phyloP scores from a whole-genome alignment of 2,113 vertebrate genomes.

The Bos javanicus region DNA sequence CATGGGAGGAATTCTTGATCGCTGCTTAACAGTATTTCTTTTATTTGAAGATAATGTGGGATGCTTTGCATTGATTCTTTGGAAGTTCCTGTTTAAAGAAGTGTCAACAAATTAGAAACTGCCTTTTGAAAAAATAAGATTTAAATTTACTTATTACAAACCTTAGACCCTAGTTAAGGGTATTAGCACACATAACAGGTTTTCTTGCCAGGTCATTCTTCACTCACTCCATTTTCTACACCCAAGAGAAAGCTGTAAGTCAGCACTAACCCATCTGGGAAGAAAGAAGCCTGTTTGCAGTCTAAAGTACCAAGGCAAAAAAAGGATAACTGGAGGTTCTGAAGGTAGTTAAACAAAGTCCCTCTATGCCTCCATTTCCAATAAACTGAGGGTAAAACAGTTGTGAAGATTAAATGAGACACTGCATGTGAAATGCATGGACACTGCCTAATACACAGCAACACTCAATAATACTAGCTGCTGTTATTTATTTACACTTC shows the following conservation, averaged over 20 bases:
- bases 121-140: slow-evolving; percentile 1
- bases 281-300: background rate
- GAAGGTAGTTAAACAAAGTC: background rate
- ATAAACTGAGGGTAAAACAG: background rate
- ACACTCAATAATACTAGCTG: background rate
- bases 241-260: background rate
- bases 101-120: slow-evolving; percentile 43
- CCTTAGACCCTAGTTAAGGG: background rate
- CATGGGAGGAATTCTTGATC: slow-evolving; percentile 88
- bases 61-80: slow-evolving; percentile 44
- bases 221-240: background rate
- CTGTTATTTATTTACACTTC: background rate
- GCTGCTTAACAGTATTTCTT: slow-evolving; percentile 75
- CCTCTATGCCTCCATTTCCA: background rate
- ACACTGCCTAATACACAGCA: background rate
- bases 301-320: background rate
- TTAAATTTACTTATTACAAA: slow-evolving; percentile 15
- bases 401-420: background rate
- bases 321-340: background rate
- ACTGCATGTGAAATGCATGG: background rate
- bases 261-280: background rate
- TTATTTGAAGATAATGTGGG: slow-evolving; percentile 79
- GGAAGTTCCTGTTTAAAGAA: slow-evolving; percentile 76
- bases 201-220: background rate
- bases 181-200: background rate